A percentile compares a stretch with the other conserved stretches of the same genome.
Evolutionary conservation across 2,888 invertebrate genomes (phyloP).

Genomic region (Dicyrtomina minuta): DNA sequence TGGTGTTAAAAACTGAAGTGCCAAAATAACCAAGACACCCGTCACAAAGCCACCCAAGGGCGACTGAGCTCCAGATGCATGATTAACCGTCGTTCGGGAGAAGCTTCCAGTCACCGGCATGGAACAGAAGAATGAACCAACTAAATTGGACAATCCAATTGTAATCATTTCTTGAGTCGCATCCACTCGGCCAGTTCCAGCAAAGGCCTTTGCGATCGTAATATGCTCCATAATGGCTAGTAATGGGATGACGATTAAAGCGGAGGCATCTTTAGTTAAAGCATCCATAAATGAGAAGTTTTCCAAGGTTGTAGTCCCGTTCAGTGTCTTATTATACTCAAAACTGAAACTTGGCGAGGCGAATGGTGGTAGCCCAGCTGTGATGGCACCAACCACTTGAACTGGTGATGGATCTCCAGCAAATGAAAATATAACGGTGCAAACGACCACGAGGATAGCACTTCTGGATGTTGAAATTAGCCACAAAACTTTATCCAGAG

Average conservation of each 20-base stretch:
- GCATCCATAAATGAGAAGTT: constrained; percentile 68
- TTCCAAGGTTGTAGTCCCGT: constrained; percentile 62
- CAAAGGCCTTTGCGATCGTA: constrained; percentile 90
- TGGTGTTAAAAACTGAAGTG: constrained; percentile 79
- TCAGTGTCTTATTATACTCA: constrained; percentile 57
- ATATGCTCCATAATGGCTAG: constrained; percentile 87
- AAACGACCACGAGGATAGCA: constrained; percentile 73
- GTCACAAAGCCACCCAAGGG: constrained; percentile 69
- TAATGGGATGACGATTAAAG: constrained; percentile 80
- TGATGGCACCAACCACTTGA: constrained; percentile 60
- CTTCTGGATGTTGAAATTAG: constrained; percentile 73
- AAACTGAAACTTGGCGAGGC: constrained; percentile 65
- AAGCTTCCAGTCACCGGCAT: constrained; percentile 61
- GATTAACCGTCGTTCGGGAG: constrained; percentile 60
- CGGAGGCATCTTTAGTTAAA: constrained; percentile 76
- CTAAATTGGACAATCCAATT: constrained; percentile 58
- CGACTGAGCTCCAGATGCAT: constrained; percentile 59
- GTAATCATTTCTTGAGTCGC: constrained; percentile 58
- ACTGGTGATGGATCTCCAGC: constrained; percentile 30
- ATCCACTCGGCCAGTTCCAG: constrained; percentile 55
- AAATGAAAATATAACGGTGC: constrained; percentile 61
- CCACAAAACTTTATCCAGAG: constrained; percentile 66
- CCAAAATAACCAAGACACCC: constrained; percentile 78
- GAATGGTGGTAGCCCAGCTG: constrained; percentile 69
- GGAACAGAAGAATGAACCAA: constrained; percentile 59